Percentiles rank a stretch among this genome's conserved stretches.
These are phyloP conservation scores for Enhydra lutris DNA, from an alignment of 2,113 vertebrate genomes.

Conservation along the genomic window DNA sequence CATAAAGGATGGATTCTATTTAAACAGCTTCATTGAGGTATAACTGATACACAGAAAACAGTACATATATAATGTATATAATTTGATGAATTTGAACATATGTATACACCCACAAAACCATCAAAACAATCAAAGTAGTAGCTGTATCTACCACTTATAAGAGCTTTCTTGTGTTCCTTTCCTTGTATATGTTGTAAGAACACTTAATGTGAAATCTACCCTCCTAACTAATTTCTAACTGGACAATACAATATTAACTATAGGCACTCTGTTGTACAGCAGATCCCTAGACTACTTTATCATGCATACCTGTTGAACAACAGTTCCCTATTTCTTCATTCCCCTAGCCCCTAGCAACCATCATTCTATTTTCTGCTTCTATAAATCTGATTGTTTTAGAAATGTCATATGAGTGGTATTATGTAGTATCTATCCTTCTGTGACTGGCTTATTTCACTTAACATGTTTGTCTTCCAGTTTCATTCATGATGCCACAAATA, in stretches of 20 bases:
- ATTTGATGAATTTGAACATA: background rate
- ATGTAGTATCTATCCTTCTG: background rate
- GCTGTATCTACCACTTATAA: background rate
- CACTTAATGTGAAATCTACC: background rate
- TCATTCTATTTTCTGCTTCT: background rate
- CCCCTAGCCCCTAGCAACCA: background rate
- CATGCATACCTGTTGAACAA: background rate
- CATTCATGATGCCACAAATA: background rate
- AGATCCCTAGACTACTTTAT: background rate
- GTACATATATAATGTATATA: background rate
- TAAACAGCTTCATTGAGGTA: background rate
- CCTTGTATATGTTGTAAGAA: background rate
- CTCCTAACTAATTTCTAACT: background rate
- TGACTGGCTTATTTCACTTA: background rate
- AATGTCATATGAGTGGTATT: background rate
- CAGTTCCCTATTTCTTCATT: background rate
- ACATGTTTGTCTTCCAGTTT: background rate
- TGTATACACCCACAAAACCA: background rate
- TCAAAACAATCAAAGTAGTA: background rate
- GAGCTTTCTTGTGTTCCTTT: background rate
- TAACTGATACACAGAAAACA: background rate
- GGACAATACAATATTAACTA: background rate
- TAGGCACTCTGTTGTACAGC: background rate
- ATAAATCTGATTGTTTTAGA: background rate
- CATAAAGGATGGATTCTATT: background rate